phyloP scores from a whole-genome alignment of 2,888 invertebrate species.

The Amitus sp. region DNA sequence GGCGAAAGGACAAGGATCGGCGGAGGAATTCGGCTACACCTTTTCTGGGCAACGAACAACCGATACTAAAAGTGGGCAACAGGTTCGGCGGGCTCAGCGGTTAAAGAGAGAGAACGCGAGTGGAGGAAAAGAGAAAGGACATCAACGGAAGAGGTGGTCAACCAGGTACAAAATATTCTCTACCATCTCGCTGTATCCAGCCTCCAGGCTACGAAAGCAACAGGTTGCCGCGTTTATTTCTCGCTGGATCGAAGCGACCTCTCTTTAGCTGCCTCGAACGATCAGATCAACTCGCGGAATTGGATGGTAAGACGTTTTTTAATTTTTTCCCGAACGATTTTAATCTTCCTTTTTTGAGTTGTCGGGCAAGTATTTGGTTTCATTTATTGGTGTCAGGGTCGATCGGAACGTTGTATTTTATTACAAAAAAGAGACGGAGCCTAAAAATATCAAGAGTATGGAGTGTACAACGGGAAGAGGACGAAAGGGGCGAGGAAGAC shows the following conservation, averaged over 20 bases:
- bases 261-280: not conserved
- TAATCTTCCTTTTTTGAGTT: no score
- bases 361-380: no score
- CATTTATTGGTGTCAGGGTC: no score
- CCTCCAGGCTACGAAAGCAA: conserved; percentile 4
- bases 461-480: no score
- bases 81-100: conserved; percentile 39
- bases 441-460: no score
- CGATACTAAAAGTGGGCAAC: conserved; percentile 34
- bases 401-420: no score
- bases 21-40: not conserved
- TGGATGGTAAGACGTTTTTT: not conserved
- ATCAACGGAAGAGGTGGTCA: not conserved
- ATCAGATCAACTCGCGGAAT: not conserved
- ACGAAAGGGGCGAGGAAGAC: no score
- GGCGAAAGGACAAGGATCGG: not conserved
- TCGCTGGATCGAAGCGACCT: not conserved
- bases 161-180: conserved; percentile 7
- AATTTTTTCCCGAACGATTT: no score
- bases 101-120: conserved; percentile 27
- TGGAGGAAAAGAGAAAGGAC: not conserved
- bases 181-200: conserved; percentile 1
- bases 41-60: conserved; percentile 18
- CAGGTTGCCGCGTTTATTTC: not conserved
- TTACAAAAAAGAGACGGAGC: no score